Conservation (phyloP, 2,113 vertebrate genomes). For the Todiramphus chloris region DNA sequence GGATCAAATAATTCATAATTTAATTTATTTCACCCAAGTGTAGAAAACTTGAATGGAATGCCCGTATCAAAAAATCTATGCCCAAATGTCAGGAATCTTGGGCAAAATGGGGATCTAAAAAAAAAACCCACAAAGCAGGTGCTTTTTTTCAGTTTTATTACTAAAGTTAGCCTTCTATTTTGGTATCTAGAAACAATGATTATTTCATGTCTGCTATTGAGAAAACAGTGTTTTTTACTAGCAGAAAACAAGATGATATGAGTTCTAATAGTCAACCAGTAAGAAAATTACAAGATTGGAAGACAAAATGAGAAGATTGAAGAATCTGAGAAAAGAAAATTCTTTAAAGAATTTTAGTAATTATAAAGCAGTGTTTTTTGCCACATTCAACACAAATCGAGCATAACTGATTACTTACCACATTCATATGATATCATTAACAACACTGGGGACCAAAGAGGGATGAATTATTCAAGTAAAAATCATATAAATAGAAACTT, state of each 20-base stretch:
- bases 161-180: neutral
- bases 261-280: neutral
- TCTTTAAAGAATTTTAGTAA: neutral
- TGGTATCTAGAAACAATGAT: neutral
- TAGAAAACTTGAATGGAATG: neutral
- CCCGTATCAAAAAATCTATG: neutral
- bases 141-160: neutral
- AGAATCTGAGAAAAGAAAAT: neutral
- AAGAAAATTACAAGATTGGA: neutral
- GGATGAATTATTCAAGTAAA: conserved; percentile 10
- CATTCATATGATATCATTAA: neutral
- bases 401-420: neutral
- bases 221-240: neutral
- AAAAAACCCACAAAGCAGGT: no score
- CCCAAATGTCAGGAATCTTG: neutral
- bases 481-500: neutral
- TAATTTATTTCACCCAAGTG: neutral
- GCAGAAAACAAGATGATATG: neutral
- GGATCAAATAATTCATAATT: neutral
- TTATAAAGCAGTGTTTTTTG: neutral
- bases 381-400: neutral
- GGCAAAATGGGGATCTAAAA: neutral
- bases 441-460: neutral
- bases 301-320: neutral
- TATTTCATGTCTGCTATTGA: neutral